Evolutionary conservation across 2,797 vertebrate genomes (phyloP).

Genomic region (Tragopan temminckii): DNA sequence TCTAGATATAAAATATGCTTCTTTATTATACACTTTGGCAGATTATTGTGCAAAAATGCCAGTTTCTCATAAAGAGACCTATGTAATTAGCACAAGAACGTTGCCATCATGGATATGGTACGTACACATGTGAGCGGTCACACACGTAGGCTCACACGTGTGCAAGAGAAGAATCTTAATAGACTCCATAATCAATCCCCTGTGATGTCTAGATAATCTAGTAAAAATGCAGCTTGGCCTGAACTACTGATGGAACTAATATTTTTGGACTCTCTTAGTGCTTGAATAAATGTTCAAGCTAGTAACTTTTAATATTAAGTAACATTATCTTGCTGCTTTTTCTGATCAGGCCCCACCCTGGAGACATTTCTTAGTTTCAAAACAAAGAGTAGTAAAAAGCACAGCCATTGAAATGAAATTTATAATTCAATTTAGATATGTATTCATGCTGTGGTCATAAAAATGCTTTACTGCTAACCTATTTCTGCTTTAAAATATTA

Average conservation of each 20-base stretch:
- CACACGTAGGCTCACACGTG: neutral
- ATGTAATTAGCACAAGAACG: neutral
- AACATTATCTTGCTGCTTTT: slow-evolving; percentile 1
- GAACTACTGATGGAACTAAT: neutral
- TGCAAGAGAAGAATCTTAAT: neutral
- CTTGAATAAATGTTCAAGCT: neutral
- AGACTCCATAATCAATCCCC: neutral
- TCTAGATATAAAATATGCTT: neutral
- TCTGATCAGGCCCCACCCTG: neutral
- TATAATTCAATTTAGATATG: neutral
- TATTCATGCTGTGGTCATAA: slow-evolving; percentile 57
- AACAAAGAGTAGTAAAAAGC: slow-evolving; percentile 39
- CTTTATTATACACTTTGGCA: neutral
- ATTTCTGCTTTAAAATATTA: slow-evolving; percentile 53
- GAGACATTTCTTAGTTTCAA: slow-evolving; percentile 30
- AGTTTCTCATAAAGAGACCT: neutral
- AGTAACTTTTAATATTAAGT: neutral
- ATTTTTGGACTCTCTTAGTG: neutral
- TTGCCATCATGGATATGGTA: accelerated
- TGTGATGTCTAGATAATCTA: neutral
- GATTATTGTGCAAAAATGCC: neutral
- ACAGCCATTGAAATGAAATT: slow-evolving; percentile 25
- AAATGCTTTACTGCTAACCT: slow-evolving; percentile 64
- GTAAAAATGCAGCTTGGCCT: slow-evolving; percentile 11
- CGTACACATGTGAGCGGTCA: accelerated